Evolutionary conservation across 2,888 invertebrate genomes (phyloP), one percentile per base, ranked within the genome.

Genomic region (Philaethria dido): DNA sequence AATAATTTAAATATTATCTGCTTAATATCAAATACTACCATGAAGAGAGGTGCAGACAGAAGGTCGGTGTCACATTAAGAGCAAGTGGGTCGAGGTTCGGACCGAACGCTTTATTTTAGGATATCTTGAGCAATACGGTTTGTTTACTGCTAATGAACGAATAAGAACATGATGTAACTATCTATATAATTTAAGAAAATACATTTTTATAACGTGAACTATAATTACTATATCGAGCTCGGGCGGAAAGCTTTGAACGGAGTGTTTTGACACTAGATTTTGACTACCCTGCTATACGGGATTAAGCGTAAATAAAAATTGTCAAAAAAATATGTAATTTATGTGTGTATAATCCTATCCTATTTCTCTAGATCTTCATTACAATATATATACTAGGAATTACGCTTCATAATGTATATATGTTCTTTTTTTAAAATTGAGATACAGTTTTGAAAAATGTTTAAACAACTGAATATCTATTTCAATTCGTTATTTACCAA

Each of bases 1-100:
- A n/a, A 25, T 25, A 25, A 14, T 50, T n/a, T n/a, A 25, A 3
- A n/a, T 50, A n/a, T 50, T 39, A 13, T 22, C 25, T 39, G 20
- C 13, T 13, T 25, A 8, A 13, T 44, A 64, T 67, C 66, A 62
- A 39, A 47, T 54, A 65, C 62, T 65, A 36, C 60, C 62, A 70
- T 60, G 62, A 70, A 68, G 55, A 63, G 65, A 60, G 65, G 64
- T 54, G 65, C 60, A 18, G 36, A 64, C 54, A 60, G 65, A 65
- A 70, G 70, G 70, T 61, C 68, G 70, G 48, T 63, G 65, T 69
- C 69, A 68, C 62, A 69, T 65, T 48, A 70, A 50, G 57, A 68
- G 42, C 39, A 90, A 81, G 72, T 87, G 73, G 89, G 91, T 91
- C 91, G 91, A 89, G 91, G 88, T 78, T 77, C 45, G 36, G 42